These are phyloP conservation scores for Myiotriccus ornatus DNA, from an alignment of 2,797 vertebrate genomes.

Conservation along the genomic window DNA sequence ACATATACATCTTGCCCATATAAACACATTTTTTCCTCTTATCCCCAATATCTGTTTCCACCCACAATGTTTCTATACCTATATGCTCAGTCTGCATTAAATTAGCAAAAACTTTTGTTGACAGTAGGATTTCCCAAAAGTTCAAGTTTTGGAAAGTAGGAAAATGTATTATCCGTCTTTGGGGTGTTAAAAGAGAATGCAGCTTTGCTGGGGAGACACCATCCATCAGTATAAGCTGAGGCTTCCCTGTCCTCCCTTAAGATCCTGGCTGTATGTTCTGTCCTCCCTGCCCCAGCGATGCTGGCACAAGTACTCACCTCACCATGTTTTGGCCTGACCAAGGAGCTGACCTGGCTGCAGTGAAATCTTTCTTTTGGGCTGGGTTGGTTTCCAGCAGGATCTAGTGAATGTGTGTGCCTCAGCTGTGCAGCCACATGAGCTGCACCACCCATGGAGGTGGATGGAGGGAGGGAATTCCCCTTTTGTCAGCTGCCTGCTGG, in stretches of 20 bases:
- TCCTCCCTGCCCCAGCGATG: not conserved
- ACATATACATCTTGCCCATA: not conserved
- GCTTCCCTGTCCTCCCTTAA: not conserved
- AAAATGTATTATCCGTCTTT: not conserved
- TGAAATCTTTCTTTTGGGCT: not conserved
- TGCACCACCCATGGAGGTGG: not conserved
- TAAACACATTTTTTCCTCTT: conserved; percentile 2
- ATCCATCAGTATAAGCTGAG: not conserved
- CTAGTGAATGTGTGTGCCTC: not conserved
- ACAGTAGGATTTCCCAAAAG: not conserved
- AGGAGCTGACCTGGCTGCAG: not conserved
- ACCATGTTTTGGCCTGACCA: not conserved
- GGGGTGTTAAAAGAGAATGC: not conserved
- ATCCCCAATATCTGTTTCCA: not conserved
- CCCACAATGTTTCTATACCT: not conserved
- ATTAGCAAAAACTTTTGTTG: not conserved
- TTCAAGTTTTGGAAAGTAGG: not conserved
- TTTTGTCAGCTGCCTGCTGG: not conserved
- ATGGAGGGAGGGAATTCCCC: not conserved
- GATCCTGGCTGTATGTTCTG: not conserved
- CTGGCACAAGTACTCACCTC: not conserved
- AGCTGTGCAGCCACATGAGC: not conserved
- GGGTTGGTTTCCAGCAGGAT: not conserved
- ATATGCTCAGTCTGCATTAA: not conserved
- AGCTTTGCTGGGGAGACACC: not conserved